Evolutionary conservation across 2,888 invertebrate species (phyloP).

Genomic region (Nipponacmea schrenckii): DNA sequence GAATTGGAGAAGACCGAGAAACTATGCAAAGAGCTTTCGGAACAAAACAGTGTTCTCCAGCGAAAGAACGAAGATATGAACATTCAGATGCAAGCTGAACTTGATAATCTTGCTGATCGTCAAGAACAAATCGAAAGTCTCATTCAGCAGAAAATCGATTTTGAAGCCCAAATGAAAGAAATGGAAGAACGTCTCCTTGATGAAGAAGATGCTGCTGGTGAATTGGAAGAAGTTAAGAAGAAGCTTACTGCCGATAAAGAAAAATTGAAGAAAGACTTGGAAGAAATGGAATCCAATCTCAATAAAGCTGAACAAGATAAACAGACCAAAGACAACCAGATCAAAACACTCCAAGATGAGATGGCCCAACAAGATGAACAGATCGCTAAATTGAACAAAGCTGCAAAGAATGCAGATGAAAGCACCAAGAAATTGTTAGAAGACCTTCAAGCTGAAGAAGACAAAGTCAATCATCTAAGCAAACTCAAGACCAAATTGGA

Average conservation of each 20-base stretch:
- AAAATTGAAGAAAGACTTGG: conserved; percentile 96
- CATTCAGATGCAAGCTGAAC: conserved; percentile 88
- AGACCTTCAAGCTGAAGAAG: conserved; percentile 84
- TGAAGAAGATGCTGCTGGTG: conserved; percentile 96
- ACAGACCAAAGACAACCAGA: conserved; percentile 98
- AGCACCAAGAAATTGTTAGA: conserved; percentile 66
- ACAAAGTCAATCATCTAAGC: conserved; percentile 99
- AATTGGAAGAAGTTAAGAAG: conserved; percentile 94
- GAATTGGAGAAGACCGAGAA: conserved; percentile 95
- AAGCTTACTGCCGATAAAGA: conserved; percentile 95
- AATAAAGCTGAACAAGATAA: conserved; percentile 86
- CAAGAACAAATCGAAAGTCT: conserved; percentile 95
- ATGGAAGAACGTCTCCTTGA: conserved; percentile 95
- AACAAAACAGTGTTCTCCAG: conserved; percentile 88
- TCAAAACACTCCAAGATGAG: conserved; percentile 84
- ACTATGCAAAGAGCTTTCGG: conserved; percentile 95
- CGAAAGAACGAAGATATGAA: conserved; percentile 94
- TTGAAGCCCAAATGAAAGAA: conserved; percentile 94
- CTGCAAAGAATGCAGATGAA: conserved; percentile 98
- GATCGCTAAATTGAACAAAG: conserved; percentile 99
- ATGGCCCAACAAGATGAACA: conserved; percentile 98
- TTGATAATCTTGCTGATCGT: conserved; percentile 88
- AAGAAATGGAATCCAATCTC: conserved; percentile 92
- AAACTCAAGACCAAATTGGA: conserved; percentile 99
- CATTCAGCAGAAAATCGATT: conserved; percentile 93